phyloP scores from a whole-genome alignment of 2,797 vertebrate species.

The Spinus olivaceus region DNA sequence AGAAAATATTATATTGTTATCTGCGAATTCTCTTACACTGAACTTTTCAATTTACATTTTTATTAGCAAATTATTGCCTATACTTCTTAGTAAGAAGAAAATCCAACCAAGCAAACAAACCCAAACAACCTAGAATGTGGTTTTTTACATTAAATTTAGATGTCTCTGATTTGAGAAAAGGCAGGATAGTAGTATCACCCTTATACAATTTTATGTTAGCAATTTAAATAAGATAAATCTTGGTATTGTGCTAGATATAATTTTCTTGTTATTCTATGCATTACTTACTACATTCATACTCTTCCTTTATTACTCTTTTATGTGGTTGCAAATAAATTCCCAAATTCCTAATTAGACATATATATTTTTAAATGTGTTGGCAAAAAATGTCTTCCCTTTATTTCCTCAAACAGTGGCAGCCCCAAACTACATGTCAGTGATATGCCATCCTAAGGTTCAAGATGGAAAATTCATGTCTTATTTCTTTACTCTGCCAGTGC shows the following conservation, averaged over 20 bases:
- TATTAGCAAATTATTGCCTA: background rate
- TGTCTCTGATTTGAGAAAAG: background rate
- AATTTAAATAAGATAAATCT: background rate
- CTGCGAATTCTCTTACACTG: background rate
- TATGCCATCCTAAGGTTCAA: background rate
- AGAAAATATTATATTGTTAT: background rate
- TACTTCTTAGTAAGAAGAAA: background rate
- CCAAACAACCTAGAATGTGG: accelerated
- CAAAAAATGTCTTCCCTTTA: background rate
- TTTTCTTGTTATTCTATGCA: background rate
- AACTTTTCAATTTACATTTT: background rate
- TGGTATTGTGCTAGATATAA: background rate
- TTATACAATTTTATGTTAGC: background rate
- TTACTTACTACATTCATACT: background rate
- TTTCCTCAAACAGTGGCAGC: background rate
- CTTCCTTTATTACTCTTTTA: background rate
- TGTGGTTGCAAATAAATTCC: background rate
- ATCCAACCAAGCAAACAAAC: accelerated
- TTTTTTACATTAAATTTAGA: background rate
- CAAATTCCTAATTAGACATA: background rate
- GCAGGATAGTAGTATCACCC: background rate
- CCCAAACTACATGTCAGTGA: background rate
- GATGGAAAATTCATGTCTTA: background rate
- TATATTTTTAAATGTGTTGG: background rate
- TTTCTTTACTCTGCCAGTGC: background rate